phyloP scores from a whole-genome alignment of 2,113 vertebrate species.

The Odontophorus gujanensis region DNA sequence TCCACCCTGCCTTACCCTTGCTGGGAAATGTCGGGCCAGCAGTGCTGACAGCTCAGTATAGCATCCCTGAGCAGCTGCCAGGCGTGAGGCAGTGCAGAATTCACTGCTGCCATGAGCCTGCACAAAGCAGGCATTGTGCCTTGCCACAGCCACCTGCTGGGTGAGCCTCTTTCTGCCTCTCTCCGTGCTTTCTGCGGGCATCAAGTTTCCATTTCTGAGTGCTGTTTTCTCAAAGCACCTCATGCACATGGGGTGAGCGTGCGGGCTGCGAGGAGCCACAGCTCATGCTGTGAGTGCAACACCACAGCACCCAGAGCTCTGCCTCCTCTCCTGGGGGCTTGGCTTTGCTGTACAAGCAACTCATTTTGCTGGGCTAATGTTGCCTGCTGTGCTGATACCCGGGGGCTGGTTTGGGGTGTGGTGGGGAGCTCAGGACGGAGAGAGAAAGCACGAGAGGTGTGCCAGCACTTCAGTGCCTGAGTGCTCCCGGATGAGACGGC shows the following conservation, averaged over 20 bases:
- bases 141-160: conserved; percentile 10
- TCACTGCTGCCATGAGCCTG: neutral
- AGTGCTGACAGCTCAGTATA: neutral
- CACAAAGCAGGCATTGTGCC: neutral
- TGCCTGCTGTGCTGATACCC: neutral
- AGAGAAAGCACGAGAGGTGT: neutral
- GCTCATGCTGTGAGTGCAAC: neutral
- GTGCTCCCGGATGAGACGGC: neutral
- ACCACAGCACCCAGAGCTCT: accelerated
- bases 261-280: neutral
- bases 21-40: neutral
- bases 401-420: neutral
- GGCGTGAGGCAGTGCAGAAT: neutral
- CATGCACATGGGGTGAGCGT: accelerated
- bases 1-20: neutral
- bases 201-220: neutral
- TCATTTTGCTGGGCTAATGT: neutral
- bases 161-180: neutral
- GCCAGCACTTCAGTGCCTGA: neutral
- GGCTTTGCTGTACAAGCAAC: neutral
- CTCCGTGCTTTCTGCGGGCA: neutral
- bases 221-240: neutral
- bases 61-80: neutral
- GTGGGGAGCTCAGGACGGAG: neutral
- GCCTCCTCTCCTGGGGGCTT: neutral